phyloP scores from a whole-genome alignment of 2,888 invertebrate genomes.

The Trissolcus japonicus region DNA sequence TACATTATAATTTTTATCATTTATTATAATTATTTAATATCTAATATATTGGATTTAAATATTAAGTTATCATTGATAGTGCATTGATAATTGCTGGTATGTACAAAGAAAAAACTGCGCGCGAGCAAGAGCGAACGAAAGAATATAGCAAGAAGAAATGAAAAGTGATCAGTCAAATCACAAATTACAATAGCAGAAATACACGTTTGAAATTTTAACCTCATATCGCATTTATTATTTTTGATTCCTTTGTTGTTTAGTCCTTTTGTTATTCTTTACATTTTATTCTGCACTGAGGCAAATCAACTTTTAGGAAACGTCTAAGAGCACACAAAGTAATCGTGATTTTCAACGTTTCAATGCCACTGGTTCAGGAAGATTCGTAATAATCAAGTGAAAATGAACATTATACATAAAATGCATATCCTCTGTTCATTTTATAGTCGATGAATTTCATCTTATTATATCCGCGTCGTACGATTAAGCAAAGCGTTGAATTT shows the following conservation, averaged over 20 bases:
- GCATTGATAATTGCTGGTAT: constrained; percentile 55
- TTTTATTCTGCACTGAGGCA: constrained; percentile 10
- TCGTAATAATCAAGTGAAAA: constrained; percentile 60
- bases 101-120: constrained; percentile 44
- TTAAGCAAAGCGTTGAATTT: constrained; percentile 58
- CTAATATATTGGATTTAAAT: constrained; percentile 73
- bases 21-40: constrained; percentile 71
- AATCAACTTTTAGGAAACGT: neutral
- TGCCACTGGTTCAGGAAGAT: constrained; percentile 43
- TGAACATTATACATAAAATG: constrained; percentile 71
- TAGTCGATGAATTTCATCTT: constrained; percentile 64
- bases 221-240: constrained; percentile 23
- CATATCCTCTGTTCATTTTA: constrained; percentile 71
- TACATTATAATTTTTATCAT: constrained; percentile 56
- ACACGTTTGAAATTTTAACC: constrained; percentile 49
- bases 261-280: constrained; percentile 18
- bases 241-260: constrained; percentile 27
- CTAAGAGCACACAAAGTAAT: constrained; percentile 9
- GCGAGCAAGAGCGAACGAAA: constrained; percentile 23
- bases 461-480: constrained; percentile 61
- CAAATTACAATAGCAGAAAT: constrained; percentile 39
- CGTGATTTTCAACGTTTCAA: constrained; percentile 49
- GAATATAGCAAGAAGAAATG: constrained; percentile 39
- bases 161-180: constrained; percentile 26
- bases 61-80: constrained; percentile 70